Evolutionary conservation across 2,888 invertebrate genomes (phyloP), one percentile per base, ranked within the genome.

Genomic region (Phlogophora meticulosa): DNA sequence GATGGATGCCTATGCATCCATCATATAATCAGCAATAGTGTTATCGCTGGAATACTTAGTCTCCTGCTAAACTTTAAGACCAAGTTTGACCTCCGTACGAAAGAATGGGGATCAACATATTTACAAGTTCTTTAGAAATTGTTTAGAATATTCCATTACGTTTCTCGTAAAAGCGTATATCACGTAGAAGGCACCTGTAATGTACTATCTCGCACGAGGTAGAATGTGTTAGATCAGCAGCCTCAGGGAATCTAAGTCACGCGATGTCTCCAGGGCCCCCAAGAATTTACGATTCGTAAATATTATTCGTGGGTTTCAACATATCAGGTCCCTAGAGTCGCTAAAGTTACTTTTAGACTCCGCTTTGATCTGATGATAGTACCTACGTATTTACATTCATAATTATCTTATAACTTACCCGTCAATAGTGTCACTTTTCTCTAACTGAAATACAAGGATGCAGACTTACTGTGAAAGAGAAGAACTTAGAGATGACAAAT

Each of bases 281-380:
- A 72, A 65, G 76, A 80, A 82, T 85, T 83, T 78, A 78, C 67
- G 66, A 67, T 55, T 76, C 78, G 78, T 85, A 87, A 88, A 87
- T 87, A 85, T 76, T 82, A 68, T 81, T 86, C 80, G 84, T 79
- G 80, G 57, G 65, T 63, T 78, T 69, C 62, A 78, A 57, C 24
- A 40, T 61, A 40, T 48, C 48, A 22, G 46, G 59, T 64, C 75
- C 75, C 71, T 49, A 62, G 68, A 76, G 78, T 53, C 46, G 45
- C 64, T 70, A 61, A 4, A 28, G 28, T 4, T 62, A 57, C 72
- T 75, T 80, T 82, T 76, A 77, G 22, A 24, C 17, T 28, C 17
- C 10, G 10, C 40, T 66, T 55, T 48, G 63, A 66, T 66, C 36
- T 45, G 20, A 15, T 17, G 17, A 49, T 55, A 45, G n/a, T 32